A percentile compares a stretch with the other conserved stretches of the same genome.
Evolutionary conservation across 2,888 invertebrate genomes (phyloP).

Genomic region (Pyrrhosoma nymphula): DNA sequence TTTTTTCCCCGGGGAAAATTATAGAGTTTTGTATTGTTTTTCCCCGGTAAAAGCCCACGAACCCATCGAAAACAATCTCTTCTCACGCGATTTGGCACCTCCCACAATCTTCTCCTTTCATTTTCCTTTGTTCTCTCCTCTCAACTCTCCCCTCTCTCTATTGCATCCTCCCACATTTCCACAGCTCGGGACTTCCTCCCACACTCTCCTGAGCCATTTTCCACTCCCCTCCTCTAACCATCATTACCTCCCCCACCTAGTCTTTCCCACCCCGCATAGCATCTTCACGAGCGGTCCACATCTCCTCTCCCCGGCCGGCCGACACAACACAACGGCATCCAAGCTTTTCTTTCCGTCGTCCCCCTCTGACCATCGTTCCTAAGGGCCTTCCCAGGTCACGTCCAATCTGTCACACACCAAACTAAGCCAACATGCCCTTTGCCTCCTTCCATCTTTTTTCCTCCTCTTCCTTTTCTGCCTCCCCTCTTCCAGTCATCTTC

Average conservation of each 20-base stretch:
- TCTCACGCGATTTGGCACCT: constrained; percentile 65
- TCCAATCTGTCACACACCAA: constrained; percentile 64
- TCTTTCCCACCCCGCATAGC: neutral
- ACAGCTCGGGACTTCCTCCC: neutral
- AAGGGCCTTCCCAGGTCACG: constrained; percentile 29
- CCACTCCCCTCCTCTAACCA: neutral
- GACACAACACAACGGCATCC: constrained; percentile 8
- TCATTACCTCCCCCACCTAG: neutral
- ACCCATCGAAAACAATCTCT: constrained; percentile 64
- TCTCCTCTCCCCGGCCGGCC: neutral
- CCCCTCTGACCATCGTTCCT: neutral
- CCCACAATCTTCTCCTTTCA: constrained; percentile 40
- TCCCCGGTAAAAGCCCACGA: constrained; percentile 62
- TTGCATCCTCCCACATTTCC: neutral
- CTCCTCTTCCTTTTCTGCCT: neutral
- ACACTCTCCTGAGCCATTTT: neutral
- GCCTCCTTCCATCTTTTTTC: neutral
- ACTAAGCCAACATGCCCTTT: constrained; percentile 52
- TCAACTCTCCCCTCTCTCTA: neutral
- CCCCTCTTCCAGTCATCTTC: neutral
- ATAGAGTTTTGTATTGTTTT: constrained; percentile 61
- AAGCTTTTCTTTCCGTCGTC: neutral
- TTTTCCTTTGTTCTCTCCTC: constrained; percentile 40
- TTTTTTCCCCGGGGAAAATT: constrained; percentile 48
- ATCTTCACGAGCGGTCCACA: neutral